Base-by-base conservation (phyloP, 2,888 invertebrate genomes). In the Pristionchus arcanus region DNA sequence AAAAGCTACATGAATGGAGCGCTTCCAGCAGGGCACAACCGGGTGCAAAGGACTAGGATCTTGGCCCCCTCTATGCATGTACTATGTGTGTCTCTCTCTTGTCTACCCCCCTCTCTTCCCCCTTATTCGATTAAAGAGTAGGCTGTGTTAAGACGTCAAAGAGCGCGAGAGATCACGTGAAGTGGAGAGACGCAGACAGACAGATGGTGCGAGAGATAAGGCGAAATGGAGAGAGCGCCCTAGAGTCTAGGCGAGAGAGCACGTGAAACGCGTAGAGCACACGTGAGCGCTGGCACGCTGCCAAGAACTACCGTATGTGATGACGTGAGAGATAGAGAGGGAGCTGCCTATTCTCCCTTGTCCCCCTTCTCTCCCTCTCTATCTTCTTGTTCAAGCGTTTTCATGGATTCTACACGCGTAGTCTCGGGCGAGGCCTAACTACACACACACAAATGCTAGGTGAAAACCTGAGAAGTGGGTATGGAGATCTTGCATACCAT, bases 71-170 rank as follows among this genome's bases (percentile, higher is more conserved):
- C 81, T 81, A 81, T 81, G 81, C 81, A 81, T 81, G 81, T 81
- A 81, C 81, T 81, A 81, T 81, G 81, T 34, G 13, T 66, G n/a
- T 28, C 66, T 19, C 68, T 19, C 68, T 68, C 68, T 68, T 77
- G 74, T 77, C 49, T 34, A 25, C 81, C 19, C 28, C 28, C 74
- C 19, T 16, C 28, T 68, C 68, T 68, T 28, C 28, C 71, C 81
- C 81, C 81, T 81, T 53, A 81, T 81, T 81, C 81, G 81, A 81
- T 81, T 81, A 81, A 81, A 81, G 81, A 53, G n/a, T 81, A 25
- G 81, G 49, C 49, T 49, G 71, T 34, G 77, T 71, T 71, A 71
- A n/a, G 28, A 42, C 49, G 81, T 81, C 49, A 81, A 81, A 81
- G 81, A 53, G n/a, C 81, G 16, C 49, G 49, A 81, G 81, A 81